Base-by-base conservation (phyloP, 1,140 invertebrate genomes). In the Diploscapter pachys region DNA sequence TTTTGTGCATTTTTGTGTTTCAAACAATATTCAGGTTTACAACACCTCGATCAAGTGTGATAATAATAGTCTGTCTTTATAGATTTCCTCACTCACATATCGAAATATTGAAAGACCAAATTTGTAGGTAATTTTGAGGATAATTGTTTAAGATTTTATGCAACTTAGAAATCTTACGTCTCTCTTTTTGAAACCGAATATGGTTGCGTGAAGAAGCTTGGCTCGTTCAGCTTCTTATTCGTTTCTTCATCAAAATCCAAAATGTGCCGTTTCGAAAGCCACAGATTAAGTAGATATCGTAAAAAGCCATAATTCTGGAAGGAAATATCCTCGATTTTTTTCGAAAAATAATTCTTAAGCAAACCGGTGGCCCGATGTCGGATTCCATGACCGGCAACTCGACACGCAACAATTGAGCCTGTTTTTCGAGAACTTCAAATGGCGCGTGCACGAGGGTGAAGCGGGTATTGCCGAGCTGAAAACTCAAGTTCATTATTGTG, bases 401-500 rank as follows among this genome's bases (percentile, higher is more conserved):
- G 52, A 98, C 89, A 86, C 95, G 95, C 80, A 96, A 89, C 80
- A 97, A 91, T 88, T 98, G 95, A 69, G 93, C 91, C 87, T 97
- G 96, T 80, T 92, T 90, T 78, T 90, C 89, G 63, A 98, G 86
- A 4, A 98, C 92, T 83, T 92, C 89, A 81, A 90, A 88, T 0
- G 95, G 92, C 3, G 92, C 92, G 87, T 96, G 93, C 75, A 97
- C 90, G 9, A 84, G 78, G 6, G 85, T 75, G 68, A 85, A 84
- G 52, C 59, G 61, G 3, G 70, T 82, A 50, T 52, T n/a, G 5
- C 71, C 71, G 4, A 72, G 56, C 71, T 72, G 71, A 11, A 72
- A 72, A n/a, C 11, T 9, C 11, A 31, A 31, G 31, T 31, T 31
- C 31, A 31, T 65, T 65, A 13, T 65, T 65, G 9, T 65, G 63